Conservation (phyloP, 2,113 vertebrate species). For the Falco punctatus region DNA sequence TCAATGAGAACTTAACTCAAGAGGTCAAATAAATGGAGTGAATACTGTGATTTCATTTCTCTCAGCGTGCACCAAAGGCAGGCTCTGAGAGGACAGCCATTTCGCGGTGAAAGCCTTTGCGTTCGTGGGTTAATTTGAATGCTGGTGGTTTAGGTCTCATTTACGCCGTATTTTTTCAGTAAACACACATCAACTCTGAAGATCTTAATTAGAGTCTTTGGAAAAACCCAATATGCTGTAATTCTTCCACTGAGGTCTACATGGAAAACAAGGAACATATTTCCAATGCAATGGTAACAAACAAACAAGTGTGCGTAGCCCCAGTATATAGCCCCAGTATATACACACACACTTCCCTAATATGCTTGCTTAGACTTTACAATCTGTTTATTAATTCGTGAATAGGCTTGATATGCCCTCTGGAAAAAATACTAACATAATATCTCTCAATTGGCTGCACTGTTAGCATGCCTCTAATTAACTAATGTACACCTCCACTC, state of each 20-base stretch:
- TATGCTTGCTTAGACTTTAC: slow-evolving; percentile 63
- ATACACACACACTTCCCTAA: slow-evolving; percentile 25
- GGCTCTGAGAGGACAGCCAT: background rate
- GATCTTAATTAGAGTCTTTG: slow-evolving; percentile 59
- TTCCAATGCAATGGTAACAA: slow-evolving; percentile 29
- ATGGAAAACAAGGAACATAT: slow-evolving; percentile 50
- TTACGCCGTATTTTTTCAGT: background rate
- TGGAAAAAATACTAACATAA: slow-evolving; percentile 65
- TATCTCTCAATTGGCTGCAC: slow-evolving; percentile 52
- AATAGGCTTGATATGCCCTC: slow-evolving; percentile 63
- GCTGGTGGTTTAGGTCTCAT: background rate
- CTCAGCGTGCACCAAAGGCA: background rate
- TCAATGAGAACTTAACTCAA: background rate
- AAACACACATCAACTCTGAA: slow-evolving; percentile 36
- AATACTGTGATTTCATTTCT: background rate
- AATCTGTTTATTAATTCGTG: slow-evolving; percentile 71
- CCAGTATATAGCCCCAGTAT: background rate
- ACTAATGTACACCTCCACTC: slow-evolving; percentile 58
- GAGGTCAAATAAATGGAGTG: background rate
- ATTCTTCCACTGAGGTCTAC: slow-evolving; percentile 52
- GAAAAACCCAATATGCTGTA: slow-evolving; percentile 48
- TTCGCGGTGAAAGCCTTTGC: background rate
- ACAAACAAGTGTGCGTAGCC: slow-evolving; percentile 35
- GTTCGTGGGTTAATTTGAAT: background rate
- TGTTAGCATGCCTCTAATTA: slow-evolving; percentile 63